Base-by-base conservation (phyloP, 1,140 invertebrate species). In the Gonatopus flavifemur region DNA sequence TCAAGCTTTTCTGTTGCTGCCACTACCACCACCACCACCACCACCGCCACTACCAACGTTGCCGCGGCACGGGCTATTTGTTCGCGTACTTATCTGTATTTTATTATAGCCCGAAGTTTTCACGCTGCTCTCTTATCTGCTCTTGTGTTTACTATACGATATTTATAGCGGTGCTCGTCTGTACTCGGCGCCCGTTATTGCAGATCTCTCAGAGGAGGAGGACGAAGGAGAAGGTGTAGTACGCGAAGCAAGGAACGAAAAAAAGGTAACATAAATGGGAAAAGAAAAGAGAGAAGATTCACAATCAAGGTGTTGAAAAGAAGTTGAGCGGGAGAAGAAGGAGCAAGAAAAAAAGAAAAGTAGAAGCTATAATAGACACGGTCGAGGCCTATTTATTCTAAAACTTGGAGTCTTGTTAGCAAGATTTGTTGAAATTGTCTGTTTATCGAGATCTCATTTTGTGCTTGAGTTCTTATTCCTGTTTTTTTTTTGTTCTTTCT, bases 91-190 rank as follows among this genome's bases (percentile, higher is more conserved):
- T 62, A 62, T 62, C 59, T 62, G 59, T 62, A 62, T 62, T 62
- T 62, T 62, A 62, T 62, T 62, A 62, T 62, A 62, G 54, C 54
- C n/a, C 59, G 16, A 62, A 62, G 59, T 62, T 62, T 62, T 62
- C 59, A 61, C 59, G 54, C 50, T 62, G 32, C 30, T 12, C 40
- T 56, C 59, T 62, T 61, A 62, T 62, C 59, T 62, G 49, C 45
- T 47, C 49, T 55, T 30, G 50, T 61, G 59, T 62, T 62, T 62
- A 62, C 58, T 62, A 62, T 62, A 62, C 55, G 59, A 62, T 62
- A 62, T 62, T 62, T 62, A 62, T 62, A 62, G 59, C 59, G 45
- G 42, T 35, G 57, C 50, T 52, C 58, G 49, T 48, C 49, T 31
- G 49, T 56, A 25, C 50, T 40, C 54, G 52, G 59, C 58, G 58